A percentile compares a stretch with the other conserved stretches of the same genome.
Conservation (phyloP, 2,888 invertebrate genomes). For the Pollenia griseotomentosa region DNA sequence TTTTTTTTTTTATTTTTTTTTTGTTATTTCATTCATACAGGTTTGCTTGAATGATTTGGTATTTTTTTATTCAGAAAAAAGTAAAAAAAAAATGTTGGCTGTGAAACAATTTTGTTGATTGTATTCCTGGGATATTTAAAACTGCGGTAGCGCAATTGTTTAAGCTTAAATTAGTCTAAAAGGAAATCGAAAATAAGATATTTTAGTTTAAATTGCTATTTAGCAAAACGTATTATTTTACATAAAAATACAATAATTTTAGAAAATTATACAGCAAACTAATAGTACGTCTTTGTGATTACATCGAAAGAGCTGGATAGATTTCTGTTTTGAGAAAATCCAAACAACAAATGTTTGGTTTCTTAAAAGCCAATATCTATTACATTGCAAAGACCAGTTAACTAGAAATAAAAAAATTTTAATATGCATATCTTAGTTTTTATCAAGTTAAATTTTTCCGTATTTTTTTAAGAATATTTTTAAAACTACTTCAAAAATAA, state of each 20-base stretch:
- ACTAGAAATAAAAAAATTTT: too few species aligned
- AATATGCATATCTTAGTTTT: too few species aligned
- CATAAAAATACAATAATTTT: conserved; percentile 38
- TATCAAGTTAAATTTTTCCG: too few species aligned
- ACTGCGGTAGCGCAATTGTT: conserved; percentile 24
- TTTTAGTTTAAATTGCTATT: conserved; percentile 40
- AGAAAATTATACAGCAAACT: background rate
- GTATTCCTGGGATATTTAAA: conserved; percentile 30
- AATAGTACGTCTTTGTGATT: background rate
- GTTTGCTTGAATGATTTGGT: conserved; percentile 66
- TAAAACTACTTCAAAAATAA: too few species aligned
- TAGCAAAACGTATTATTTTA: conserved; percentile 22
- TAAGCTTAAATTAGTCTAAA: conserved; percentile 50
- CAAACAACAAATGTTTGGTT: too few species aligned
- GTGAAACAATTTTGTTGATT: conserved; percentile 61
- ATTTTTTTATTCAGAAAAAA: conserved; percentile 1
- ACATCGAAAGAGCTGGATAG: background rate
- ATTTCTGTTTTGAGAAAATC: background rate
- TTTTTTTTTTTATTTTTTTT: conserved; percentile 3
- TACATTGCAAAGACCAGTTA: too few species aligned
- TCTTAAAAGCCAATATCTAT: too few species aligned
- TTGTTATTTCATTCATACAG: conserved; percentile 19
- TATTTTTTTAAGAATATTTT: too few species aligned
- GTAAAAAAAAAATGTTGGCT: conserved; percentile 33
- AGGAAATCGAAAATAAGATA: conserved; percentile 45